These are phyloP conservation scores for Beaufortia kweichowensis DNA, from an alignment of 2,113 vertebrate species.

Conservation along the genomic window DNA sequence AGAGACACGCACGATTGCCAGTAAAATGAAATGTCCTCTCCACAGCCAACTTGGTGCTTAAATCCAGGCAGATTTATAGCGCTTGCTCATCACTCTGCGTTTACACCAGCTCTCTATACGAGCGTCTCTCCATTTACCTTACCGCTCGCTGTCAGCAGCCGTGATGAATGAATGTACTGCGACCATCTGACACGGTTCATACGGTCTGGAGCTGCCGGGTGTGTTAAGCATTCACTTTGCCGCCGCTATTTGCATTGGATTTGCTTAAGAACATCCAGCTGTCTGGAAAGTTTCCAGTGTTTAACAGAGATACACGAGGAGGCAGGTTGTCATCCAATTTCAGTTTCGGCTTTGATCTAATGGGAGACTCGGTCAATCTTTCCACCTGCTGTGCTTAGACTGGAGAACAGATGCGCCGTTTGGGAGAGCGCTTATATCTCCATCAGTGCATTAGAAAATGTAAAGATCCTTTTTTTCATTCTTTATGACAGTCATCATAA, in stretches of 20 bases:
- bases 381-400: conserved; percentile 59
- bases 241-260: neutral
- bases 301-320: conserved; percentile 36
- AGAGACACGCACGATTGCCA: conserved; percentile 19
- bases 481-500: too few species aligned
- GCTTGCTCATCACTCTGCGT: conserved; percentile 27
- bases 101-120: conserved; percentile 17
- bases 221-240: neutral
- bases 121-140: neutral
- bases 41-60: conserved; percentile 8
- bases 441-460: too few species aligned
- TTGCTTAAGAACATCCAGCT: neutral
- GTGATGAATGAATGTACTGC: conserved; percentile 19
- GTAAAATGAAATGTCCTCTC: conserved; percentile 21
- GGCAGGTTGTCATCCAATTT: conserved; percentile 59
- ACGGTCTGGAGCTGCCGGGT: neutral
- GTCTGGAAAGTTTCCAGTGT: conserved; percentile 54
- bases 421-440: too few species aligned
- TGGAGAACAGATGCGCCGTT: conserved; percentile 52
- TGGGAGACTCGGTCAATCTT: conserved; percentile 40
- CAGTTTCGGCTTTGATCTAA: conserved; percentile 62
- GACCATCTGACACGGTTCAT: neutral
- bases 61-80: conserved; percentile 19
- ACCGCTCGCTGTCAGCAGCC: conserved; percentile 22
- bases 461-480: too few species aligned